Evolutionary conservation across 2,888 invertebrate species (phyloP), one percentile per base, ranked within the genome.

Genomic region (Nemapogon koenigi): DNA sequence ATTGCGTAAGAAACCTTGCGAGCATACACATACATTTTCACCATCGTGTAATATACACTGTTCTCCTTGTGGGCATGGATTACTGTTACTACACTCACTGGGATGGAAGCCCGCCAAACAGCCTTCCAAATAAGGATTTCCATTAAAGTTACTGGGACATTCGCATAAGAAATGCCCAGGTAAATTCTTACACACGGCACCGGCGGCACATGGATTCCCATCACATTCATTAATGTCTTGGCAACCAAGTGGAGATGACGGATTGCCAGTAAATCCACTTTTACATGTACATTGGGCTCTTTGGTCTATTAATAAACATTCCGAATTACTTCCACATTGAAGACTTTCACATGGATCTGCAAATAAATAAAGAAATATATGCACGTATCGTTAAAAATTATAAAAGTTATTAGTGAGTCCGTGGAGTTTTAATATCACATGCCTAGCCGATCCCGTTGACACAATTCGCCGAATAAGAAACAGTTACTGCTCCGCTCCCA

Each of bases 161-260:
- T 93, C 90, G 53, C 97, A 97, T 26, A 88, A 84, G 58, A 88
- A 97, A 18, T 85, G 82, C 4, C 96, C 96, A 0, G 90, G 89
- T 43, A 90, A 85, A 62, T 97, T 97, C 61, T 89, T 87, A 57
- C 97, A 97, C 37, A 94, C 85, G 1, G 94, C 94, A 42, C 92
- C 91, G 2, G 80, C 53, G 19, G 90, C 89, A 60, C 97, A 97
- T 3, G 92, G 90, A 59, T 87, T 90, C 35, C 63, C 65, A 2
- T 82, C 80, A 57, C 97, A 97, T 71, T 96, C 96, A 60, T 97
- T 88, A 43, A 96, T 86, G 64, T 96, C 97, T 55, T 86, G 84
- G 60, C 94, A 95, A 10, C 91, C 91, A 41, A 82, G 83, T 2
- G 81, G 68, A 7, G 83, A 81, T 32, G 80, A 73, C 2, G 85